phyloP scores from a whole-genome alignment of 2,797 vertebrate species.

The Pteropus rufus region DNA sequence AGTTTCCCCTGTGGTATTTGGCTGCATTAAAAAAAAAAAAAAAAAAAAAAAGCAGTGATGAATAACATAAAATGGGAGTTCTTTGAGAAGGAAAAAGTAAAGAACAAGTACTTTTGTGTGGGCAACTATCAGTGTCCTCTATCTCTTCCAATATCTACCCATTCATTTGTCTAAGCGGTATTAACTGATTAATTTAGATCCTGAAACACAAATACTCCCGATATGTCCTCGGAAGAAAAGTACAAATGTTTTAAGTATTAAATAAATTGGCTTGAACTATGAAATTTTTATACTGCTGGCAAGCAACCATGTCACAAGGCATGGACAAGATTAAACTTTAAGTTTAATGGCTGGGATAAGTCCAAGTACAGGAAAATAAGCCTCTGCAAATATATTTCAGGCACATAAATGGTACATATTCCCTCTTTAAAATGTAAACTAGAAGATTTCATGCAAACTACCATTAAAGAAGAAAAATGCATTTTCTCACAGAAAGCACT shows the following conservation, averaged over 20 bases:
- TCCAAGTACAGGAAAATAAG: conserved; percentile 33
- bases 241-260: conserved; percentile 36
- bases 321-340: conserved; percentile 34
- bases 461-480: background rate
- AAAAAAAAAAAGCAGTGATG: background rate
- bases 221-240: background rate
- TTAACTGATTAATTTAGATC: conserved; percentile 15
- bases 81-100: background rate
- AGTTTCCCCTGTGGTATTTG: background rate
- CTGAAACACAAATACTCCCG: background rate
- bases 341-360: conserved; percentile 1
- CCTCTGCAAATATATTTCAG: conserved; percentile 19
- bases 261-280: conserved; percentile 38
- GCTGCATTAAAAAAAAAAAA: background rate
- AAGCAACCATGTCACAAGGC: background rate
- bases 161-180: background rate
- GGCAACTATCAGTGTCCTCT: background rate
- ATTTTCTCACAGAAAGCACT: background rate
- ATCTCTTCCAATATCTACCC: background rate
- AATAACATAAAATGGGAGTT: background rate
- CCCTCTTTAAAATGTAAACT: conserved; percentile 24
- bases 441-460: conserved; percentile 29
- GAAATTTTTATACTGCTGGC: conserved; percentile 30
- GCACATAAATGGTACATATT: background rate
- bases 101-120: background rate